Percentiles rank a stretch among this genome's conserved stretches.
Conservation (phyloP, 64 coral and sea anemone genomes). For the Montipora foliosa region DNA sequence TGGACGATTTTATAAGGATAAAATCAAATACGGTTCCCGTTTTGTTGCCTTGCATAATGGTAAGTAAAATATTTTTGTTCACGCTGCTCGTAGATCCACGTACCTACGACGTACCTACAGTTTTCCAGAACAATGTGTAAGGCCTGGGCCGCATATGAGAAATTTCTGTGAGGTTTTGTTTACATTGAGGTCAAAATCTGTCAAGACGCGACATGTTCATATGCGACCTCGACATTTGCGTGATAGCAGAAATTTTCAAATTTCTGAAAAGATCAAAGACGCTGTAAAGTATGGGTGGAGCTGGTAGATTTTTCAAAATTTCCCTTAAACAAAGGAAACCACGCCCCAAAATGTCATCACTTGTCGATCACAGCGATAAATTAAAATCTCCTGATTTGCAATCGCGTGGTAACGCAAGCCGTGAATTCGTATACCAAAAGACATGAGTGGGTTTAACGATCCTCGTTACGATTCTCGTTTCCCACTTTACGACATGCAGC, state of each 20-base stretch:
- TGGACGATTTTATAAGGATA: no score
- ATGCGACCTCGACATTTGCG: not conserved
- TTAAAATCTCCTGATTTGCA: not conserved
- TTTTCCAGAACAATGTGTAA: no score
- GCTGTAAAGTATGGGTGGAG: not conserved
- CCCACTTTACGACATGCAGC: slow-evolving; percentile 5
- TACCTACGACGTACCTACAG: no score
- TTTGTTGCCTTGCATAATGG: no score
- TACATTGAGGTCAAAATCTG: no score
- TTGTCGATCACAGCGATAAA: not conserved
- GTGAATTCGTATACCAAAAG: not conserved
- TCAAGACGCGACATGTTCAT: not conserved
- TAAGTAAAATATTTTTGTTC: no score
- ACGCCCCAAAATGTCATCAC: not conserved
- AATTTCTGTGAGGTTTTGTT: no score
- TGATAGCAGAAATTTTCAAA: slow-evolving; percentile 21
- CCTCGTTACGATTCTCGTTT: not conserved
- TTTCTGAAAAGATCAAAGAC: slow-evolving; percentile 10
- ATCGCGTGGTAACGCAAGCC: no score
- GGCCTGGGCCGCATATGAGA: no score
- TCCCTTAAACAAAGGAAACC: slow-evolving; percentile 12
- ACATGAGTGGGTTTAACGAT: slow-evolving; percentile 8
- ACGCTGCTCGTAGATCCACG: no score
- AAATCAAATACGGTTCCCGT: no score
- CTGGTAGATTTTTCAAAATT: slow-evolving; percentile 5